These are phyloP conservation scores for Philonicus albiceps DNA, from an alignment of 2,888 invertebrate genomes.

Conservation along the genomic window DNA sequence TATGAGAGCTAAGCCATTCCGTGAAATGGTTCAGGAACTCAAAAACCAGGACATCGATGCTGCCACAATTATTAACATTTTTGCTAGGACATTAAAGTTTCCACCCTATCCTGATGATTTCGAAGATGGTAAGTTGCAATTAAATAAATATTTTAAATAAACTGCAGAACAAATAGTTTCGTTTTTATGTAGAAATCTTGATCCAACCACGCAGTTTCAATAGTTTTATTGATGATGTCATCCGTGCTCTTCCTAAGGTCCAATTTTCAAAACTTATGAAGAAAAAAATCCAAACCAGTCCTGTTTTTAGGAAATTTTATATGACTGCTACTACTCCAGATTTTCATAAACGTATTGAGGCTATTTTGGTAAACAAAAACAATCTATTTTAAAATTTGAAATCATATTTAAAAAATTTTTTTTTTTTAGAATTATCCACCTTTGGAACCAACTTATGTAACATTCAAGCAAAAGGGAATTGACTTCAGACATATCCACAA, in stretches of 20 bases:
- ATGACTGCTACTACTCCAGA: neutral
- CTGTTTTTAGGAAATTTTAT: neutral
- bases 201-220: neutral
- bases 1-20: neutral
- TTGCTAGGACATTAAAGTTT: neutral
- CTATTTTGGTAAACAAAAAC: neutral
- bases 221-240: neutral
- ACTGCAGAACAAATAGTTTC: neutral
- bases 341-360: neutral
- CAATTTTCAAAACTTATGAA: neutral
- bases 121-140: neutral
- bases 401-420: neutral
- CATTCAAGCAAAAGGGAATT: neutral
- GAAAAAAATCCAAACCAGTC: neutral
- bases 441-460: neutral
- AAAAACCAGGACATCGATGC: neutral
- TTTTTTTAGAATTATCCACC: neutral
- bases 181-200: neutral
- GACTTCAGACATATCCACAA: neutral
- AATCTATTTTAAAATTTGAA: neutral
- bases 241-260: neutral
- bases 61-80: neutral
- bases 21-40: neutral
- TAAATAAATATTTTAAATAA: neutral
- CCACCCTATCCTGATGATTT: neutral